Evolutionary conservation across 64 coral and sea anemone genomes (phyloP).

Genomic region (Acropora tenuis): DNA sequence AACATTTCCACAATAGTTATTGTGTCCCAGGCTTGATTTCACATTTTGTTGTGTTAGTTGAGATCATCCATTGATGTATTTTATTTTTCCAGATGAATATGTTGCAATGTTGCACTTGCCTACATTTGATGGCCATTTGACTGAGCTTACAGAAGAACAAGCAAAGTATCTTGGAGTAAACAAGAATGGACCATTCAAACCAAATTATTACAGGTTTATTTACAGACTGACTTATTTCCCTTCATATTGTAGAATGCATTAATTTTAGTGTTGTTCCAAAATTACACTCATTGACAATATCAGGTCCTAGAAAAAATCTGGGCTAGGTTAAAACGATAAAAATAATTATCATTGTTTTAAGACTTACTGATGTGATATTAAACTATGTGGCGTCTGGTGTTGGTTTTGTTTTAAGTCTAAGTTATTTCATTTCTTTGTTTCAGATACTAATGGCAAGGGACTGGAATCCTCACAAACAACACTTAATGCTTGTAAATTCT

Average conservation of each 20-base stretch:
- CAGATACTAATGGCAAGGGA: slow-evolving; percentile 57
- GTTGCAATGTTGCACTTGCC: slow-evolving; percentile 98
- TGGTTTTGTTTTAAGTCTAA: background rate
- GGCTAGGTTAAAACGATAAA: too few relatives aligned
- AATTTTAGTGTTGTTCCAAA: too few relatives aligned
- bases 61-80: background rate
- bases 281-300: too few relatives aligned
- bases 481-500: slow-evolving; percentile 60
- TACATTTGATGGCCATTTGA: slow-evolving; percentile 99
- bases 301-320: too few relatives aligned
- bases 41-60: background rate
- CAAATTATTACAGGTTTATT: slow-evolving; percentile 98
- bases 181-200: slow-evolving; percentile 98
- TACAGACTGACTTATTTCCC: background rate
- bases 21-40: too few relatives aligned
- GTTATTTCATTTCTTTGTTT: slow-evolving; percentile 3
- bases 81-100: slow-evolving; percentile 93
- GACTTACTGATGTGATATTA: background rate
- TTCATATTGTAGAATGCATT: too few relatives aligned
- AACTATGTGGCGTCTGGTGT: background rate
- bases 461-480: slow-evolving; percentile 30
- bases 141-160: slow-evolving; percentile 93
- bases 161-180: slow-evolving; percentile 98
- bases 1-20: too few relatives aligned
- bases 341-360: background rate